These are phyloP conservation scores for Pedionomus torquatus DNA, from an alignment of 2,113 vertebrate genomes.

Conservation along the genomic window DNA sequence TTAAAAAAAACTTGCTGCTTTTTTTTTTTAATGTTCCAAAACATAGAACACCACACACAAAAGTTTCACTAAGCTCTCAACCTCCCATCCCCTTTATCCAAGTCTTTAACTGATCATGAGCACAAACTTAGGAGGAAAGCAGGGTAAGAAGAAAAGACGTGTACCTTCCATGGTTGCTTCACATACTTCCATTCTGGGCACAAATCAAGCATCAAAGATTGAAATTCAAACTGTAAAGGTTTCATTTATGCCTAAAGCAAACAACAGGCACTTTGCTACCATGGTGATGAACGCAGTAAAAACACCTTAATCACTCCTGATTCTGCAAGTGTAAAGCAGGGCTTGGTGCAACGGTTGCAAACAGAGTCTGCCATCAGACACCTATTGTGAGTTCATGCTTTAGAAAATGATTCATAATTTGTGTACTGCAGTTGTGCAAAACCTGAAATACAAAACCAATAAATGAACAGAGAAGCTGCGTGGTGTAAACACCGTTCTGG, in stretches of 20 bases:
- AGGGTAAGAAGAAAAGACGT: not conserved
- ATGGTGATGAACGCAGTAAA: slow-evolving; percentile 6
- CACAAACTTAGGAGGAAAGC: not conserved
- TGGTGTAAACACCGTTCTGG: not conserved
- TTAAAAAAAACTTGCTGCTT: too few relatives aligned
- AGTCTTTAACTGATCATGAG: not conserved
- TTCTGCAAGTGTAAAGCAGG: not conserved
- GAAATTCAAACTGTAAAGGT: slow-evolving; percentile 15
- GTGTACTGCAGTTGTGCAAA: not conserved
- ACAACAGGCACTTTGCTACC: slow-evolving; percentile 20
- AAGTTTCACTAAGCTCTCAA: not conserved
- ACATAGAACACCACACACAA: not conserved
- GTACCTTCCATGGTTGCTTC: not conserved
- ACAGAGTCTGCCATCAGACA: not conserved
- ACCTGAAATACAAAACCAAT: not conserved
- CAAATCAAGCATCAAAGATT: slow-evolving; percentile 9
- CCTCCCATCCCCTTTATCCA: not conserved
- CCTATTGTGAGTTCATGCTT: not conserved
- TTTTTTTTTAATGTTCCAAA: not conserved
- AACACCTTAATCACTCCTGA: not conserved
- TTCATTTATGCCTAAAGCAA: slow-evolving; percentile 10
- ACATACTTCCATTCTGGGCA: not conserved
- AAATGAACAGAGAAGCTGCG: not conserved
- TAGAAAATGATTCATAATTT: not conserved
- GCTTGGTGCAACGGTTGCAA: not conserved